Conservation (phyloP, 2,113 vertebrate species). For the Ctenodactylus gundi region DNA sequence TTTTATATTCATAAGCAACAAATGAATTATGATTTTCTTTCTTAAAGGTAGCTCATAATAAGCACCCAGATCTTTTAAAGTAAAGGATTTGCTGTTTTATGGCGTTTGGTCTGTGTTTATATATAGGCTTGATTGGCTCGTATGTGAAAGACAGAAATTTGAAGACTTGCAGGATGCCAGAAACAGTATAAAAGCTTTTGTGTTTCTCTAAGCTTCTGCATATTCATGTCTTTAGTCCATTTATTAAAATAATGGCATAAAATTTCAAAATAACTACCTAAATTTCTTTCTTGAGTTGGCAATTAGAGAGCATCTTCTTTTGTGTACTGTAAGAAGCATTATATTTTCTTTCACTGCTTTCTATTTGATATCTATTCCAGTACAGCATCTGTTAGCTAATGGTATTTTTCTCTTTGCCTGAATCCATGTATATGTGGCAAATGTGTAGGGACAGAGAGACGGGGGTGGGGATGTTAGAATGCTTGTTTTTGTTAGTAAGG, state of each 20-base stretch:
- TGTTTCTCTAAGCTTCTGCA: neutral
- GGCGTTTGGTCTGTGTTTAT: neutral
- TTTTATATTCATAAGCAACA: constrained; percentile 5
- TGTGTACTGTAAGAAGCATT: neutral
- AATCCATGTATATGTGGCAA: neutral
- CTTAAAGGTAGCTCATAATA: constrained; percentile 21
- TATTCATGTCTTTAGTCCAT: constrained; percentile 1
- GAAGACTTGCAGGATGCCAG: neutral
- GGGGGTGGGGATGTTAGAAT: neutral
- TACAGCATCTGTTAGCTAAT: neutral
- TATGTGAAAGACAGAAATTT: neutral
- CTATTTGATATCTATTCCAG: constrained; percentile 43
- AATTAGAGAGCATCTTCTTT: constrained; percentile 6
- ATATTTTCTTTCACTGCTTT: constrained; percentile 46
- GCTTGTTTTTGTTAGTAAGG: no score
- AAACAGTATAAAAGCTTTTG: constrained; percentile 24
- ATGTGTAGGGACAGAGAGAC: neutral
- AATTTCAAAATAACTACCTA: constrained; percentile 39
- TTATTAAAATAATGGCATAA: neutral
- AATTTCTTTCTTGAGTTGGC: neutral
- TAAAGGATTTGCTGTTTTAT: neutral
- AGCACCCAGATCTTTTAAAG: constrained; percentile 14
- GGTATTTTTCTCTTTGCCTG: neutral
- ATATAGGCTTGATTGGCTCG: neutral
- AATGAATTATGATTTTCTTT: constrained; percentile 37